A percentile compares a stretch with the other conserved stretches of the same genome.
Evolutionary conservation across 1,140 invertebrate species (phyloP).

Genomic region (Euborellia annulipes): DNA sequence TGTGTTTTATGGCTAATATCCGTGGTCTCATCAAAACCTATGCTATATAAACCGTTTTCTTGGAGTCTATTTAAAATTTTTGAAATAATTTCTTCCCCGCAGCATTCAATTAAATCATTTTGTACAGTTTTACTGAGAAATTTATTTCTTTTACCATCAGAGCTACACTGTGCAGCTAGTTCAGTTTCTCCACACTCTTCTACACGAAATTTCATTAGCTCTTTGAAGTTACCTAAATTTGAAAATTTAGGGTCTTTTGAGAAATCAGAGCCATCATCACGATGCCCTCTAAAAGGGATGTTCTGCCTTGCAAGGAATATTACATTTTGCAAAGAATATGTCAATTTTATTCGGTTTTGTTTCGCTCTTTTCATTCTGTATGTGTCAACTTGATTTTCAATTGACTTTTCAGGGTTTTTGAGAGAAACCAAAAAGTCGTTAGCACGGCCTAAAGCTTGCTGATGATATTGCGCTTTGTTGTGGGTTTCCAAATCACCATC

Average conservation of each 20-base stretch:
- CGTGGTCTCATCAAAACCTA: slow-evolving; percentile 22
- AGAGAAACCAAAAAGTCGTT: slow-evolving; percentile 14
- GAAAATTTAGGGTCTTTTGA: slow-evolving; percentile 16
- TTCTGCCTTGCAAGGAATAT: slow-evolving; percentile 18
- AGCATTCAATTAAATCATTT: slow-evolving; percentile 20
- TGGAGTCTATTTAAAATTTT: slow-evolving; percentile 15
- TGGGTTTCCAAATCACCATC: slow-evolving; percentile 12
- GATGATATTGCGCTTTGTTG: slow-evolving; percentile 14
- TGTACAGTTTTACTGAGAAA: slow-evolving; percentile 21
- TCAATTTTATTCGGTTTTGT: slow-evolving; percentile 16
- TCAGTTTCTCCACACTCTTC: slow-evolving; percentile 16
- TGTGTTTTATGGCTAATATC: slow-evolving; percentile 19
- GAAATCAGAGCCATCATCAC: slow-evolving; percentile 14
- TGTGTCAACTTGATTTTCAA: slow-evolving; percentile 8
- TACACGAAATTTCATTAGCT: slow-evolving; percentile 15
- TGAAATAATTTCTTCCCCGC: slow-evolving; percentile 15
- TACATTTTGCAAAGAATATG: slow-evolving; percentile 15
- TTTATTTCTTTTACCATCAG: slow-evolving; percentile 13
- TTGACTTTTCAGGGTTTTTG: slow-evolving; percentile 5
- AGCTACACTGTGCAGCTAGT: slow-evolving; percentile 13
- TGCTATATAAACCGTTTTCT: slow-evolving; percentile 13
- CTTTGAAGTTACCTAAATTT: slow-evolving; percentile 19
- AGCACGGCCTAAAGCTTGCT: slow-evolving; percentile 11
- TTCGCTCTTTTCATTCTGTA: slow-evolving; percentile 9
- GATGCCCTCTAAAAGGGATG: slow-evolving; percentile 17